Evolutionary conservation across 2,797 vertebrate genomes (phyloP), one percentile per base, ranked within the genome.

Genomic region (Selene dorsalis): DNA sequence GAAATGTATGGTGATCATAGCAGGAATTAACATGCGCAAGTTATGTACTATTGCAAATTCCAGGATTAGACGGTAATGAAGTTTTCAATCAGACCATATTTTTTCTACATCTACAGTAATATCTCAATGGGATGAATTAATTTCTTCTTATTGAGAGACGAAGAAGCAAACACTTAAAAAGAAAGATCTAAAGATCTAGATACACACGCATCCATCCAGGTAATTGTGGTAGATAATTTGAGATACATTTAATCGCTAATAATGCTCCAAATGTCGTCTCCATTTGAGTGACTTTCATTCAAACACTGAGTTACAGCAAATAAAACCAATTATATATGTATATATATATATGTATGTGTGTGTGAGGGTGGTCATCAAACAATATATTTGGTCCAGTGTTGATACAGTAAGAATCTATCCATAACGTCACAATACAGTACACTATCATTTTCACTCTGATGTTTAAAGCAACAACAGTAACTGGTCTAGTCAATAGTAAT

Each of bases 371-470:
- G 32, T 35, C 32, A 35, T 35, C 32, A 35, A 35, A 35, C 7
- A 28, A 7, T 59, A 59, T 48, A 69, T 73, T 75, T 84, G 59
- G 57, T 79, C 71, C 67, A 66, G 18, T 48, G 30, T 20, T 76
- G 30, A 55, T 20, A 10, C 11, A 4, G 2, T 53, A 26, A 24
- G 22, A 53, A 20, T n/a, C 48, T n/a, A 48, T 11, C 45, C 45
- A 50, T 13, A 53, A 2, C 14, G 13, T 26, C 22, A 53, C 50
- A 26, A 24, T 26, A 26, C 6, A 4, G 22, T 26, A 14, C 50
- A 26, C 22, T 14, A 6, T 12, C 4, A 7, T 55, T 20, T 59
- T 50, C 10, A 14, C 22, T 60, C 56, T 32, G 56, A 39, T 11
- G 4, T 62, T 20, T 13, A 53, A 53, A 56, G 13, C 11, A 45